These are phyloP conservation scores for Euclidia mi DNA, from an alignment of 2,888 invertebrate species.

Conservation along the genomic window DNA sequence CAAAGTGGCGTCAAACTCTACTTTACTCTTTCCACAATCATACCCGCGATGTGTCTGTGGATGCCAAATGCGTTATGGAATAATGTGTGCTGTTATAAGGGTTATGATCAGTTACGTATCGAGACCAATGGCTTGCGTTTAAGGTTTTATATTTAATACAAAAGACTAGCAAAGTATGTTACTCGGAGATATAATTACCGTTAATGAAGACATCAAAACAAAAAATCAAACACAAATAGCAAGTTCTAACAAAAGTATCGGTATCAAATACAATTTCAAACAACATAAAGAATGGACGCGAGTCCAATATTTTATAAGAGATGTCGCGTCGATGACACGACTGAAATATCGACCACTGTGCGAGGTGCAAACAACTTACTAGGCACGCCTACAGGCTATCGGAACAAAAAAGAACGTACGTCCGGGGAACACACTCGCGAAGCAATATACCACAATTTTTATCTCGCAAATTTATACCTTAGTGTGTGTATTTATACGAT, in stretches of 20 bases:
- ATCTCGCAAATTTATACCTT: conserved; percentile 87
- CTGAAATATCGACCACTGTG: conserved; percentile 88
- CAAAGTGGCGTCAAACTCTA: no score
- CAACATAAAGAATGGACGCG: conserved; percentile 59
- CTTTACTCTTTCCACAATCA: no score
- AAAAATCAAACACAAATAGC: conserved; percentile 27
- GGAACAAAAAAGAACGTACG: conserved; percentile 78
- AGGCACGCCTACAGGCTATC: conserved; percentile 87
- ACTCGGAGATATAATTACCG: conserved; percentile 4
- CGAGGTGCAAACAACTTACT: conserved; percentile 87
- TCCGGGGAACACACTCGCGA: conserved; percentile 70
- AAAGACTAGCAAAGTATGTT: no score
- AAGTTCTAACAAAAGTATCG: conserved; percentile 41
- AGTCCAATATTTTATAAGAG: conserved; percentile 67
- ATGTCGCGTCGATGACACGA: conserved; percentile 79
- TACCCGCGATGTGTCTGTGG: no score
- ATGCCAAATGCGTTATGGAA: no score
- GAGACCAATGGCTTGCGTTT: no score
- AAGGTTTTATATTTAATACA: no score
- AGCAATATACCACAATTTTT: conserved; percentile 87
- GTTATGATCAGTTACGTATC: no score
- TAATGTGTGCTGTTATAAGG: no score
- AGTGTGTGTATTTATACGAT: conserved; percentile 57
- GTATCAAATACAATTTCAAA: conserved; percentile 54
- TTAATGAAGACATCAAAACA: conserved; percentile 26